Conservation (phyloP, 1,140 invertebrate genomes). For the Periplaneta americana region DNA sequence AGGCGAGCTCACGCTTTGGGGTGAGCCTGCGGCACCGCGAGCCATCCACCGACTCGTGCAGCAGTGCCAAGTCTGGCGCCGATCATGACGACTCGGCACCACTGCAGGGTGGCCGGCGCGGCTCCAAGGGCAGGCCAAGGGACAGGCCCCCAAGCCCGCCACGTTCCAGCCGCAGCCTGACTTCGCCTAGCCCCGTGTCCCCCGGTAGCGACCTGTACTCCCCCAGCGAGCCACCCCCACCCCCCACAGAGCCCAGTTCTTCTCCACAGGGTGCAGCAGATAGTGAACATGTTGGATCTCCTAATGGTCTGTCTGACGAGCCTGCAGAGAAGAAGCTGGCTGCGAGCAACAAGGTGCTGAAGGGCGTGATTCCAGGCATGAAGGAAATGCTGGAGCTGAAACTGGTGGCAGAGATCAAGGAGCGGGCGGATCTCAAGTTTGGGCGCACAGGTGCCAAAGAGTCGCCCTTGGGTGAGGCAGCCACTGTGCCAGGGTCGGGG, state of each 20-base stretch:
- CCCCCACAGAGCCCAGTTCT: neutral
- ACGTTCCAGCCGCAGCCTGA: neutral
- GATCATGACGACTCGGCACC: constrained; percentile 5
- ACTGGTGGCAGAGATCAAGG: constrained; percentile 75
- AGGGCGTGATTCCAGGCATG: constrained; percentile 37
- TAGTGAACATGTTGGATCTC: neutral
- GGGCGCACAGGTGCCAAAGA: constrained; percentile 16
- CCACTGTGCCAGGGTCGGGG: constrained; percentile 4
- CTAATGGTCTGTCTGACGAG: too few relatives aligned
- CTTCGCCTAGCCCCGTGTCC: neutral
- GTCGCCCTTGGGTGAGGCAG: constrained; percentile 16
- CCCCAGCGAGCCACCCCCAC: neutral
- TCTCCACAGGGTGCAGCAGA: neutral
- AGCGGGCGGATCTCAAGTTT: constrained; percentile 58
- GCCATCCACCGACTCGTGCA: constrained; percentile 53
- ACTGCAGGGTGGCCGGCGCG: constrained; percentile 22
- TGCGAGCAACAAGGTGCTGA: constrained; percentile 31
- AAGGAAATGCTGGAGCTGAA: constrained; percentile 78
- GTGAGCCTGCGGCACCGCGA: constrained; percentile 63
- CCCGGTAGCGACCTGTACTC: neutral
- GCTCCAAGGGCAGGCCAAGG: constrained; percentile 30
- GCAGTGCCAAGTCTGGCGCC: constrained; percentile 36
- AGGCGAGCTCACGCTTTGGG: constrained; percentile 64
- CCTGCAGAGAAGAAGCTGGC: neutral
- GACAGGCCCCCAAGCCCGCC: constrained; percentile 3